Conservation (phyloP, 2,113 vertebrate species). For the Hepsetus odoe region DNA sequence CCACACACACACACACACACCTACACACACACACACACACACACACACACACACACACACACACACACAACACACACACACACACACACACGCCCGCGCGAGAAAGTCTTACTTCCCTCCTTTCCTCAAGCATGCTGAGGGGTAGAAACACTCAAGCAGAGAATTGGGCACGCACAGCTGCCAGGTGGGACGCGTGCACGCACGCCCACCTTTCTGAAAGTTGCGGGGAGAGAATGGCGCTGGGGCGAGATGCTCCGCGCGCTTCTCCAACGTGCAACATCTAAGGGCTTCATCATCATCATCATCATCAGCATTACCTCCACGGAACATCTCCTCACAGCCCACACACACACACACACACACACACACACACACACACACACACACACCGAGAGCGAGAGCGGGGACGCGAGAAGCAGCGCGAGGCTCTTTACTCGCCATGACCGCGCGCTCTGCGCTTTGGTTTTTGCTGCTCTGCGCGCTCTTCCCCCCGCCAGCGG, state of each 20-base stretch:
- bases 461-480: not conserved
- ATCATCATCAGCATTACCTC: not conserved
- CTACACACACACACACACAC: not conserved
- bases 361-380: not conserved
- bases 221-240: conserved; percentile 61
- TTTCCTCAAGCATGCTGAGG: conserved; percentile 52
- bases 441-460: not conserved
- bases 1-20: not conserved
- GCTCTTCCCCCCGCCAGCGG: not conserved
- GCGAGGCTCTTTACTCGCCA: not conserved
- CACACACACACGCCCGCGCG: not conserved
- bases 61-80: not conserved
- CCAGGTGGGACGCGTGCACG: not conserved
- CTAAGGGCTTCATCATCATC: conserved; percentile 57
- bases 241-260: conserved; percentile 64
- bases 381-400: not conserved
- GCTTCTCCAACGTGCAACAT: conserved; percentile 61
- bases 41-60: not conserved
- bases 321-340: not conserved
- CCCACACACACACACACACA: not conserved
- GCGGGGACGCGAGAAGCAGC: not conserved
- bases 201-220: conserved; percentile 10
- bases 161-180: not conserved
- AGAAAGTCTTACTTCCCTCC: conserved; percentile 27
- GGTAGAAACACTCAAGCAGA: conserved; percentile 43